Evolutionary conservation across 2,888 invertebrate genomes (phyloP).

Genomic region (Lapara coniferarum): DNA sequence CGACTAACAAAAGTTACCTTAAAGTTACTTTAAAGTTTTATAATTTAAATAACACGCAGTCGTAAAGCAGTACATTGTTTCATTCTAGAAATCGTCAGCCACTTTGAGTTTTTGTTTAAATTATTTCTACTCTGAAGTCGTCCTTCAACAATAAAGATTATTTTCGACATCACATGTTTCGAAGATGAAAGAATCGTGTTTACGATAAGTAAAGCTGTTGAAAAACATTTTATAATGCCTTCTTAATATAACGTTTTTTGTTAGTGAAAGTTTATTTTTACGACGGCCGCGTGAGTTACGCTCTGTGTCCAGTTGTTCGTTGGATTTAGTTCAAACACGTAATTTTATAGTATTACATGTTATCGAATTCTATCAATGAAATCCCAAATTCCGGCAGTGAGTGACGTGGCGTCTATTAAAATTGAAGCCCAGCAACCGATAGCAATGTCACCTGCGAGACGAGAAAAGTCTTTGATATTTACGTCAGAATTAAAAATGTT

Average conservation of each 20-base stretch:
- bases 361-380: constrained; percentile 45
- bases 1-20: no score
- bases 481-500: no score
- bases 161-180: background rate
- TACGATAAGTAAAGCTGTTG: constrained; percentile 23
- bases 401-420: background rate
- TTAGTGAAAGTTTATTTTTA: constrained; percentile 45
- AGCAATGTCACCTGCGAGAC: no score
- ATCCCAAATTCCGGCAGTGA: background rate
- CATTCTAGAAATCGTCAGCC: background rate
- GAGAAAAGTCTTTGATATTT: no score
- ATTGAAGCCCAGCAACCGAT: no score
- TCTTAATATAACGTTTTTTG: constrained; percentile 32
- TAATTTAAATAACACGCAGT: background rate
- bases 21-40: no score
- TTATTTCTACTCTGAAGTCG: background rate
- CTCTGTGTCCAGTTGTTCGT: constrained; percentile 39
- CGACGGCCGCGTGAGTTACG: constrained; percentile 38
- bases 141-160: background rate
- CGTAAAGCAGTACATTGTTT: background rate
- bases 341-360: constrained; percentile 54
- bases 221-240: constrained; percentile 7
- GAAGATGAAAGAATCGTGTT: constrained; percentile 16
- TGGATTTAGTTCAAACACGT: constrained; percentile 48
- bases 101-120: background rate